Base-by-base conservation (phyloP, 2,113 vertebrate species). In the Acanthisitta chloris region DNA sequence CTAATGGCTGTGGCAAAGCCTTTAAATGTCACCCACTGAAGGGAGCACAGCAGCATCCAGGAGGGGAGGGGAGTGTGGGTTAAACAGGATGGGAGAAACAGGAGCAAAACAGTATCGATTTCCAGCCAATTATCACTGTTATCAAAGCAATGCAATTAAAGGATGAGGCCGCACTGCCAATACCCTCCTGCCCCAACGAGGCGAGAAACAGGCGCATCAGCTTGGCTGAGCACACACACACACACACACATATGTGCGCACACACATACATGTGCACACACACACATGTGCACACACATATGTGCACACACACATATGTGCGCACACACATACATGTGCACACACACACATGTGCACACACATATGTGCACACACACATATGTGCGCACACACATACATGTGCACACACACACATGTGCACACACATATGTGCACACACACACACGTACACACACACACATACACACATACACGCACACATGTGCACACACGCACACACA, bases 91-190 rank as follows among this genome's bases (percentile, higher is more conserved):
- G 81, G 57, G 72, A 92, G 58, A 82, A 77, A 59, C 81, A 25
- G 51, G 59, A 96, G 81, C 92, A 77, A 95, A 90, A 17, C 92
- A 70, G 24, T 51, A 96, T 97, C 11, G 93, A 96, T 96, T 78
- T 58, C 67, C 29, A 43, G 64, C 93, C 93, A 94, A 92, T 96
- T 97, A 96, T 43, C 94, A 16, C 62, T 24, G 79, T 25, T 90
- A 80, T 43, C 94, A 80, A 83, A 93, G 94, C 90, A 66, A 59
- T 12, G 2, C 90, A 86, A 81, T 95, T 95, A 96, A 93, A 82
- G 90, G 79, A 65, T 62, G 90, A 90, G 92, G 91, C 86, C 81
- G 52, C 74, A 58, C 77, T 84, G 70, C 90, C 94, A n/a, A 62
- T 52, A 49, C 43, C 16, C 67, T 71, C 71, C 79, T 48, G 72